phyloP scores from a whole-genome alignment of 2,797 vertebrate genomes.

The Chelon auratus region DNA sequence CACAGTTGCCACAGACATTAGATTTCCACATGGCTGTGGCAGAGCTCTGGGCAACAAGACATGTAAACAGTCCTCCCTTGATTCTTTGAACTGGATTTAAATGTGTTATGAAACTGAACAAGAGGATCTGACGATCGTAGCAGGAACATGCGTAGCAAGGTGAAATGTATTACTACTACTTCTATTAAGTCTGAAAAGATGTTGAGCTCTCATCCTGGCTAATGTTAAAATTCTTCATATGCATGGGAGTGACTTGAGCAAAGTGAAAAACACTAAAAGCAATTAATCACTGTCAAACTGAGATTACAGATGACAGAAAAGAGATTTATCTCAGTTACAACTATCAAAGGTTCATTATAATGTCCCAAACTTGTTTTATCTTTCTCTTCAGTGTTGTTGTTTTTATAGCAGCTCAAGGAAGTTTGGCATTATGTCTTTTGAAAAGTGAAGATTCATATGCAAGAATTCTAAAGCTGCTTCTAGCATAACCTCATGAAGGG shows the following conservation, averaged over 20 bases:
- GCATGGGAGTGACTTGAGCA: conserved; percentile 11
- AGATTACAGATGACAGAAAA: conserved; percentile 45
- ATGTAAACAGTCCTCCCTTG: background rate
- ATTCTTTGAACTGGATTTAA: conserved; percentile 24
- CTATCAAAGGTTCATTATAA: conserved; percentile 23
- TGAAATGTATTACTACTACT: conserved; percentile 2
- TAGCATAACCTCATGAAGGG: conserved; percentile 12
- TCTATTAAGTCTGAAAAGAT: background rate
- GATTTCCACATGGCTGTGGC: background rate
- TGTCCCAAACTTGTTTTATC: conserved; percentile 17
- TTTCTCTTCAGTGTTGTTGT: background rate
- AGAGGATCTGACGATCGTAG: background rate
- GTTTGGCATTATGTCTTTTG: background rate
- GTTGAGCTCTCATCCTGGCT: background rate
- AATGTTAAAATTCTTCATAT: conserved; percentile 23
- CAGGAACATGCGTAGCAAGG: conserved; percentile 24
- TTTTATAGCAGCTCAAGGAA: background rate
- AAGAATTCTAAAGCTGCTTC: background rate
- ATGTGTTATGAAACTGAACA: conserved; percentile 18
- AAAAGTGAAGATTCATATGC: background rate
- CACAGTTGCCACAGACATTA: background rate
- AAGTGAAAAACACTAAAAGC: background rate
- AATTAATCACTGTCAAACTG: conserved; percentile 25
- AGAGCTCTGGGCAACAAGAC: conserved; percentile 6
- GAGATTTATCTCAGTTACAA: conserved; percentile 35